Evolutionary conservation across 2,888 invertebrate species (phyloP).

Genomic region (Hypercompe scribonia): DNA sequence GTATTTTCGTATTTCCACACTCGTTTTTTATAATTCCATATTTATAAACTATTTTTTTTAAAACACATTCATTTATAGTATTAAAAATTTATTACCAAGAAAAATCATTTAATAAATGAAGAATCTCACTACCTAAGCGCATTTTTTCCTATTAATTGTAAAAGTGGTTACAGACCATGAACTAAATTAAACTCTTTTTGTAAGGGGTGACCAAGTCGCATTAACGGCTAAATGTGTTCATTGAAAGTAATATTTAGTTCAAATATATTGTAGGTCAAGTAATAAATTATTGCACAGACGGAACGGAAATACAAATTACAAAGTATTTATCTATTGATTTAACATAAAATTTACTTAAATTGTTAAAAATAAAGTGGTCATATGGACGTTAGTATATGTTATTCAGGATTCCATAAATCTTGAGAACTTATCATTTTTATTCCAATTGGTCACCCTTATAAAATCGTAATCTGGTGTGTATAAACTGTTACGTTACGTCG

Average conservation of each 20-base stretch:
- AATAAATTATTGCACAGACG: constrained; percentile 2
- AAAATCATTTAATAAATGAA: not conserved
- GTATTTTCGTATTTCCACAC: not conserved
- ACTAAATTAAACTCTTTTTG: constrained; percentile 58
- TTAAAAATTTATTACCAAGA: not conserved
- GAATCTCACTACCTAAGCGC: not conserved
- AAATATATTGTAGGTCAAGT: constrained; percentile 24
- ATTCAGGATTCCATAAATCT: not conserved
- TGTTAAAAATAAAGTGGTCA: not conserved
- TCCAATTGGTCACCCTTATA: constrained; percentile 69
- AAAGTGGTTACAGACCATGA: constrained; percentile 63
- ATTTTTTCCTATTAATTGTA: constrained; percentile 16
- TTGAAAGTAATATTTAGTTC: constrained; percentile 41
- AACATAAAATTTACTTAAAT: not conserved
- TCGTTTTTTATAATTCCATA: not conserved
- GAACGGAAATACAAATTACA: not conserved
- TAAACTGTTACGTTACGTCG: constrained; percentile 71
- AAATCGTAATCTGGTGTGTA: constrained; percentile 66
- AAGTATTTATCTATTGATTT: not conserved
- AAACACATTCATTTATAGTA: not conserved
- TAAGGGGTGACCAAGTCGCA: constrained; percentile 62
- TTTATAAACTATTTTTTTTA: not conserved
- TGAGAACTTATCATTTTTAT: constrained; percentile 20
- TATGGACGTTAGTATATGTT: not conserved
- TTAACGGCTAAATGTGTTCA: constrained; percentile 43